Percentiles rank a stretch among this genome's conserved stretches.
Evolutionary conservation across 1,140 invertebrate genomes (phyloP).

Genomic region (Neoseiulus cucumeris): DNA sequence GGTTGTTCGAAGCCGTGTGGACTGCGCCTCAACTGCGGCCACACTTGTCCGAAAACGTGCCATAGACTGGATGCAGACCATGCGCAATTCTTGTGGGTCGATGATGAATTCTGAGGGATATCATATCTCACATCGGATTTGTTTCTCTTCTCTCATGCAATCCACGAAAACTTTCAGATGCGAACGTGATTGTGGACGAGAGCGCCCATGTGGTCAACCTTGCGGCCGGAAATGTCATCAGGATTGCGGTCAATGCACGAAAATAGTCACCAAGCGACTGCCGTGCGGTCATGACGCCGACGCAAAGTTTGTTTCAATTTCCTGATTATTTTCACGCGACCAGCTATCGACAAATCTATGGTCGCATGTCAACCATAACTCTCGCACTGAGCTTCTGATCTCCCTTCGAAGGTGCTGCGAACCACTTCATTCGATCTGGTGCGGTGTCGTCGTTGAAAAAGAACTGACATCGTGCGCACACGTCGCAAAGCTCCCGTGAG

Average conservation of each 20-base stretch:
- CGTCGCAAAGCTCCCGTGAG: no score
- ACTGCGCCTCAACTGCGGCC: constrained; percentile 16
- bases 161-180: neutral
- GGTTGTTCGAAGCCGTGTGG: constrained; percentile 15
- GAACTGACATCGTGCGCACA: no score
- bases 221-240: constrained; percentile 16
- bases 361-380: neutral
- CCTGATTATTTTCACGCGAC: no score
- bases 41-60: constrained; percentile 17
- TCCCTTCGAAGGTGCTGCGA: no score
- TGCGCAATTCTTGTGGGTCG: neutral
- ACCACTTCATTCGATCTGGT: no score
- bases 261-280: constrained; percentile 10
- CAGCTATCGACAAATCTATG: neutral
- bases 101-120: no score
- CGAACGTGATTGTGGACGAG: constrained; percentile 13
- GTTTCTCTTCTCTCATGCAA: neutral
- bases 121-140: no score
- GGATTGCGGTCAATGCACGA: constrained; percentile 16
- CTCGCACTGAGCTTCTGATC: no score
- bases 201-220: constrained; percentile 8
- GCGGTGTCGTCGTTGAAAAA: no score
- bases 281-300: constrained; percentile 11
- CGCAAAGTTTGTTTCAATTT: no score
- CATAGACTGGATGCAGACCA: constrained; percentile 16